Evolutionary conservation across 2,888 invertebrate genomes (phyloP), one percentile per base, ranked within the genome.

Genomic region (Spilosoma lubricipeda): DNA sequence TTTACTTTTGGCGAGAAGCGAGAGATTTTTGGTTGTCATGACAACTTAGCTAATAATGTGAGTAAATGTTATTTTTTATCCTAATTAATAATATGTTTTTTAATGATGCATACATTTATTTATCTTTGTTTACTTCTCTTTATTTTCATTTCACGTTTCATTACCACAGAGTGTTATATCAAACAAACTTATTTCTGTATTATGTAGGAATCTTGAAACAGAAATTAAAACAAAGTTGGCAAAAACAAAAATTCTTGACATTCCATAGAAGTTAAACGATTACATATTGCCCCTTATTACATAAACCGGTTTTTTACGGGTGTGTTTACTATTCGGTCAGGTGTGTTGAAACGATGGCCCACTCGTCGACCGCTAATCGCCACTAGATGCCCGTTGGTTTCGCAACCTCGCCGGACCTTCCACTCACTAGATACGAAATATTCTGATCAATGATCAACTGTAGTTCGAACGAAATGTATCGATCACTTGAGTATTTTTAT

Each of bases 291-390:
- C 74, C 77, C 85, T 88, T 89, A 89, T 78, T 80, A 84, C 82
- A 86, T 86, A 86, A 89, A 91, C 89, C 88, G 87, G 90, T 90
- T 90, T 92, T 89, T 89, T 86, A 83, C 83, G 84, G 84, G 85
- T 86, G 89, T 89, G 90, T 85, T 87, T 84, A 89, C 89, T 88
- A 87, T 89, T 88, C 89, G 87, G 88, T 84, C 89, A 89, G 89
- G 88, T 92, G 88, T 95, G 93, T 93, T 86, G 94, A 93, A 93
- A 95, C 91, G 93, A 94, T 94, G 93, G 89, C 89, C 91, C 91
- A 92, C 90, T 92, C 91, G 88, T 87, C 88, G 90, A 88, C 90
- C 91, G 89, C 93, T 94, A 94, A 94, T 94, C 92, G 92, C 92
- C 91, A 91, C 93, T 91, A 91, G 94, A 93, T 94, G 92, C 92